phyloP scores from a whole-genome alignment of 2,797 vertebrate genomes.

The Semaprochilodus insignis region DNA sequence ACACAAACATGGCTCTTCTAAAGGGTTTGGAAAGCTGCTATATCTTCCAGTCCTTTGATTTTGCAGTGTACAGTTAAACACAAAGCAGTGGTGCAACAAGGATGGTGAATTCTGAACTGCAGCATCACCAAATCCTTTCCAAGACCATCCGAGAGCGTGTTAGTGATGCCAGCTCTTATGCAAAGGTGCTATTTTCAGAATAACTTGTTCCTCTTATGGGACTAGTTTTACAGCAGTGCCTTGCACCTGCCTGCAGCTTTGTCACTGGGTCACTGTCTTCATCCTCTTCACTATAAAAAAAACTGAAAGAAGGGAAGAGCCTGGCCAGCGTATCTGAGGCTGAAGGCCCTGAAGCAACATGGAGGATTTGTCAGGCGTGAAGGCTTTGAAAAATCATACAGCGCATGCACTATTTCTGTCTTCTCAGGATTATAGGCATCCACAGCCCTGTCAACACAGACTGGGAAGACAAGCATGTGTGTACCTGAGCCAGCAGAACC shows the following conservation, averaged over 20 bases:
- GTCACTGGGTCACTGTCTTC: slow-evolving; percentile 29
- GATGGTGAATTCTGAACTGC: not conserved
- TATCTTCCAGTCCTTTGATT: too few species aligned
- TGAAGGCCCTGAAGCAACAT: slow-evolving; percentile 15
- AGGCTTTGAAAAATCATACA: slow-evolving; percentile 12
- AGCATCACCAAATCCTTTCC: not conserved
- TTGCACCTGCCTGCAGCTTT: slow-evolving; percentile 22
- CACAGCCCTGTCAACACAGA: slow-evolving; percentile 31
- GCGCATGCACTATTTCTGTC: slow-evolving; percentile 19
- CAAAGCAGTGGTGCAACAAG: not conserved
- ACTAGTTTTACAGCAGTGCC: not conserved
- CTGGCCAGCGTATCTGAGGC: not conserved
- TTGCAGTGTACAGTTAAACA: too few species aligned
- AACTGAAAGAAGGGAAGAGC: not conserved
- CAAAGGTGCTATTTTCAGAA: slow-evolving; percentile 24
- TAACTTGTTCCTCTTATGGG: not conserved
- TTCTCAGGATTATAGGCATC: slow-evolving; percentile 18
- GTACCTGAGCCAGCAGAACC: slow-evolving; percentile 32
- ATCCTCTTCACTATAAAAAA: not conserved
- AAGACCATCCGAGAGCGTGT: not conserved
- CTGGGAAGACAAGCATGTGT: slow-evolving; percentile 19
- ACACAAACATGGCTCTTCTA: too few species aligned
- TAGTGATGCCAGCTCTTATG: not conserved
- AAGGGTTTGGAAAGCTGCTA: too few species aligned
- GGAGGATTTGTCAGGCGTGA: slow-evolving; percentile 32